Conservation (phyloP, 2,888 invertebrate genomes). For the Xylota sylvarum region DNA sequence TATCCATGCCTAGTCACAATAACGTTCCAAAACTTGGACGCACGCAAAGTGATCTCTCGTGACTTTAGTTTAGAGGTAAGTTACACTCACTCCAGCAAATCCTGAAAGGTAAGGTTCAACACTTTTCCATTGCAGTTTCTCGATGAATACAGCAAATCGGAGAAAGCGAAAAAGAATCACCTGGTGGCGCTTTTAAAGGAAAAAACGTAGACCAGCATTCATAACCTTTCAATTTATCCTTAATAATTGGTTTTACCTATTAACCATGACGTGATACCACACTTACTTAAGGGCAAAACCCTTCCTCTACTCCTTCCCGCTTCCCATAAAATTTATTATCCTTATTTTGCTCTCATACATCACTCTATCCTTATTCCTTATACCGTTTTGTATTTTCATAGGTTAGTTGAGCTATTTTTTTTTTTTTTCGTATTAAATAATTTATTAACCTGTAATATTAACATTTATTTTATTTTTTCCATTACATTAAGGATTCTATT, state of each 20-base stretch:
- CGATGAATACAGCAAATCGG: slow-evolving; percentile 84
- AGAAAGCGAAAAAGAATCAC: slow-evolving; percentile 83
- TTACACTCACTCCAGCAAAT: slow-evolving; percentile 31
- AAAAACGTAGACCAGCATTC: slow-evolving; percentile 73
- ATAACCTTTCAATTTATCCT: slow-evolving; percentile 27
- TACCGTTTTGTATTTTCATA: slow-evolving; percentile 67
- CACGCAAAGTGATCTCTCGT: slow-evolving; percentile 83
- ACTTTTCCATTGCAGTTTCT: slow-evolving; percentile 79
- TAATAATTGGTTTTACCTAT: slow-evolving; percentile 71
- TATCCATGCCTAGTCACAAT: slow-evolving; percentile 84
- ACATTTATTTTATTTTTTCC: slow-evolving; percentile 42
- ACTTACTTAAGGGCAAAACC: slow-evolving; percentile 67
- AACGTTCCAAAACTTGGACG: slow-evolving; percentile 83
- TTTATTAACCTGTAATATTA: slow-evolving; percentile 67
- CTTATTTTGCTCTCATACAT: slow-evolving; percentile 22
- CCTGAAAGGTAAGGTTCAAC: neutral
- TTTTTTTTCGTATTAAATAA: slow-evolving; percentile 34
- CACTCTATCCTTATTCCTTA: slow-evolving; percentile 27
- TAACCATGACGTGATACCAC: slow-evolving; percentile 77
- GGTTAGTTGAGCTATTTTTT: slow-evolving; percentile 59
- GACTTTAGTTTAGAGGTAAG: slow-evolving; percentile 84
- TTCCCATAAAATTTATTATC: slow-evolving; percentile 2
- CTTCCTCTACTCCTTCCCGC: neutral
- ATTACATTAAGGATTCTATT: slow-evolving; percentile 58
- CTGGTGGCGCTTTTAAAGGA: slow-evolving; percentile 81